Base-by-base conservation (phyloP, 2,888 invertebrate species). In the Globia sparganii region DNA sequence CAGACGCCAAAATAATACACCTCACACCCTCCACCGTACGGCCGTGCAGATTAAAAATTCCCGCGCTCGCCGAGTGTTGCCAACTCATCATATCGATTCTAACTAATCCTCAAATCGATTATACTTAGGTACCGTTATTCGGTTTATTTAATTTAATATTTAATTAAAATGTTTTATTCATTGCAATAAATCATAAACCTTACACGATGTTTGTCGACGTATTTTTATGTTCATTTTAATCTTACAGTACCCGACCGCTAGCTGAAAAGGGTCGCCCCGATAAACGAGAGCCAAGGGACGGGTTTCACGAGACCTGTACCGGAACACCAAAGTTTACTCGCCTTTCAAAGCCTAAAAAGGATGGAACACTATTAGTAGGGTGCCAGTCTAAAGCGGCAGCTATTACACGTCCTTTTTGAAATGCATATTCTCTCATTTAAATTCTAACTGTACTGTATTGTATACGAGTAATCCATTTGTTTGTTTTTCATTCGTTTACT, bases 311-410 rank as follows among this genome's bases (percentile, higher is more conserved):
- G 40, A 59, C 11, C 0, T 58, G 40, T 64, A 74, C 71, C 66
- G 66, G 58, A 87, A 77, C 75, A 68, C 73, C 64, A 78, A 73
- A 76, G 77, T 74, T 87, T 75, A 79, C 75, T 68, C 64, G 61
- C 62, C 61, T 87, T 85, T 76, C 69, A 79, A 49, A 82, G 18
- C 53, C 67, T 43, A 15, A 72, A 31, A 65, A 31, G 81, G 18
- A 71, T 76, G 65, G 53, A 78, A 68, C 68, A 67, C 64, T 62
- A 73, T 75, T 68, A 64, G 46, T 11, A 28, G 25, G 11, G 40
- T 43, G 62, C 11, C 25, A 59, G 65, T 71, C 11, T 31, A 56
- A 69, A 46, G n/a, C 31, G 18, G 15, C n/a, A n/a, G n/a, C n/a
- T 18, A 65, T 75, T 53, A 69, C 18, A 56, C 25, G 31, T 56